A percentile compares a stretch with the other conserved stretches of the same genome.
phyloP scores from a whole-genome alignment of 2,113 vertebrate species.

The Theristicus caerulescens region DNA sequence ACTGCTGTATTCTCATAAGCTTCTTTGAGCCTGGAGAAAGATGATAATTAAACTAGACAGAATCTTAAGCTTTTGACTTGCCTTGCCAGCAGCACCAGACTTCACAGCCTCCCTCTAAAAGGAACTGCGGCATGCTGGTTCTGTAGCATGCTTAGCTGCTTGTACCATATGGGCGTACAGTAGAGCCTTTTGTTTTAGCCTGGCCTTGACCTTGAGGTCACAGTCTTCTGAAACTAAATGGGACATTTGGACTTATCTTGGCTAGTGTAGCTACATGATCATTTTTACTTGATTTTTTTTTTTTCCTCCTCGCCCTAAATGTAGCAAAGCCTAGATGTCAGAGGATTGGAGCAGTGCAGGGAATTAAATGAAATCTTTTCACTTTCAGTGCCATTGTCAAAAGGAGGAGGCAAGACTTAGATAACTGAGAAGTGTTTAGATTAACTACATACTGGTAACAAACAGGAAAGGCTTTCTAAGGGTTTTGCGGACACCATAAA shows the following conservation, averaged over 20 bases:
- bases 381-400: not conserved
- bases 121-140: not conserved
- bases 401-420: not conserved
- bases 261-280: not conserved
- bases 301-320: not conserved
- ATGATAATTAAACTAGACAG: slow-evolving; percentile 32
- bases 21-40: slow-evolving; percentile 21
- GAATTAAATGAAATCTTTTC: not conserved
- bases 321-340: not conserved
- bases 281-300: not conserved
- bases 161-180: not conserved
- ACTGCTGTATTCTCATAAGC: slow-evolving; percentile 36
- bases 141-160: not conserved
- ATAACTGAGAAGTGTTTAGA: not conserved
- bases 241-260: not conserved
- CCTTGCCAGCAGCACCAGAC: not conserved
- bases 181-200: not conserved
- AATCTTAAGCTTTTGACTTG: slow-evolving; percentile 25
- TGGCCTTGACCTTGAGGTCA: not conserved
- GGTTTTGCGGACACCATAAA: not conserved
- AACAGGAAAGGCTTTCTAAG: not conserved
- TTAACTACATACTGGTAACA: not conserved
- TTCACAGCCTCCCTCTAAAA: not conserved
- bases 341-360: not conserved
- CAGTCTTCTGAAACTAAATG: not conserved